Evolutionary conservation across 2,113 vertebrate species (phyloP), one percentile per base, ranked within the genome.

Genomic region (Plecturocebus donacophilus): DNA sequence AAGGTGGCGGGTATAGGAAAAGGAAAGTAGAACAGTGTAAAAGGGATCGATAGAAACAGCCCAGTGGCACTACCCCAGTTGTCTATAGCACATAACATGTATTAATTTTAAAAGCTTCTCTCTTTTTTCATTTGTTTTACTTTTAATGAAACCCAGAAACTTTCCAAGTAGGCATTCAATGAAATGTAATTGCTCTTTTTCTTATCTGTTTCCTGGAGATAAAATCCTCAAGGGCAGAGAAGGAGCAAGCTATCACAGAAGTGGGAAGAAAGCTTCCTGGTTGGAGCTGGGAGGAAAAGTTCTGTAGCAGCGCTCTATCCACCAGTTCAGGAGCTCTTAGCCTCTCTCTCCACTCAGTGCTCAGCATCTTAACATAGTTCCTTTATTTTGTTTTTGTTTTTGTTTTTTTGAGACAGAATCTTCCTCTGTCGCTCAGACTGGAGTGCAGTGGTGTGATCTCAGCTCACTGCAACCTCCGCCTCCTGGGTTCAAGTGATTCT

Each of bases 141-240:
- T 85, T 92, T 95, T 54, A 79, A 97, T 82, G 73, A 92, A 91
- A 95, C 27, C 71, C 82, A 82, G 58, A 91, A 92, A 80, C 27
- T 64, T 90, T 92, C 56, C 27, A 56, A 8, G 54, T 40, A 94
- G 30, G n/a, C 89, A 71, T 81, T 77, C 35, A 17, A 5, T 91
- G 71, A 95, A 91, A 83, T 95, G 35, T 64, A 96, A 47, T 85
- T 81, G 81, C 38, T 83, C 77, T 94, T 96, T 77, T 96, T 80
- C 56, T 95, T 49, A 81, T 85, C 64, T 92, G 3, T 96, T 54
- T 54, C 64, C 35, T 81, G 35, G 21, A 81, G 61, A 66, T 73
- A 64, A 73, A 61, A 95, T 92, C 54, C 38, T 92, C 54, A 47
- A 75, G 40, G 54, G 42, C 54, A 86, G 40, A 27, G 27, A 83